Evolutionary conservation across 2,113 vertebrate genomes (phyloP).

Genomic region (Misgurnus anguillicaudatus): DNA sequence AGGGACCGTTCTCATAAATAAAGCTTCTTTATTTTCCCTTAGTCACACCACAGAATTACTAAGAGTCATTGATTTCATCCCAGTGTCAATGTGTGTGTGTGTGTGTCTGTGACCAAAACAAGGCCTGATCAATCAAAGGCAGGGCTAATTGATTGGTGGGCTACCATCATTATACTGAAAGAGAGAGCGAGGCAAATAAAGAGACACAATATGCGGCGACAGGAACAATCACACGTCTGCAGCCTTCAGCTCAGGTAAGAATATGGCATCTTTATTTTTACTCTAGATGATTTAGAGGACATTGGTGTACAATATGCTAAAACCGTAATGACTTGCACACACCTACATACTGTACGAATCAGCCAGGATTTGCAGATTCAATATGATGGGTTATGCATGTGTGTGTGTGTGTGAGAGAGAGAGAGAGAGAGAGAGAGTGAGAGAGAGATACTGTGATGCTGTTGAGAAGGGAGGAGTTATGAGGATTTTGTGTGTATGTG

Average conservation of each 20-base stretch:
- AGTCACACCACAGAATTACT: constrained; percentile 35
- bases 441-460: constrained; percentile 27
- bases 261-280: background rate
- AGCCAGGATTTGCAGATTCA: background rate
- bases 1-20: background rate
- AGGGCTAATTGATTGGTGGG: constrained; percentile 53
- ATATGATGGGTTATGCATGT: constrained; percentile 39
- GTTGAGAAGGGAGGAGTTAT: constrained; percentile 26
- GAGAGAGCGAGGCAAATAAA: constrained; percentile 25
- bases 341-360: background rate
- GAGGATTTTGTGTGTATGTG: background rate
- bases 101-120: constrained; percentile 23
- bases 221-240: constrained; percentile 29
- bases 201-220: constrained; percentile 18
- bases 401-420: background rate
- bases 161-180: constrained; percentile 27
- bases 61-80: constrained; percentile 41
- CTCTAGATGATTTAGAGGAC: background rate
- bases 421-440: constrained; percentile 34
- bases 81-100: constrained; percentile 42
- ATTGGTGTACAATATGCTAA: background rate
- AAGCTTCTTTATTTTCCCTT: constrained; percentile 8
- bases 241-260: constrained; percentile 35
- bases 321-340: background rate
- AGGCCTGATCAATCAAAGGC: constrained; percentile 51